phyloP scores from a whole-genome alignment of 2,797 vertebrate genomes.

The Remorina albescens region DNA sequence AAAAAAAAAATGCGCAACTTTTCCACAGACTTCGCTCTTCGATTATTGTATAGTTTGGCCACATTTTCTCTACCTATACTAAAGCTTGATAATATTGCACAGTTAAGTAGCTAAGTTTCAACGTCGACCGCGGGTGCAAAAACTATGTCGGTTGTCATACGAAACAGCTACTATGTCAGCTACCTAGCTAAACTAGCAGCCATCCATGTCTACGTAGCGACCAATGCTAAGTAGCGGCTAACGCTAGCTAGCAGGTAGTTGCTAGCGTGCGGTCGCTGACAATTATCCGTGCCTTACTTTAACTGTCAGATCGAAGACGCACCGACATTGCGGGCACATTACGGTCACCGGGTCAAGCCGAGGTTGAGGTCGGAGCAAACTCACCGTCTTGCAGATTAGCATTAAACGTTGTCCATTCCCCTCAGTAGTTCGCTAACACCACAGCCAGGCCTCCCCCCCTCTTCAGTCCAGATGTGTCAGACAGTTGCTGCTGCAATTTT shows the following conservation, averaged over 20 bases:
- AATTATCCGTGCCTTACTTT: constrained; percentile 32
- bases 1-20: constrained; percentile 34
- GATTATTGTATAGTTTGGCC: background rate
- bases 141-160: constrained; percentile 65
- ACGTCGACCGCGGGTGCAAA: constrained; percentile 33
- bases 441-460: constrained; percentile 85
- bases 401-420: constrained; percentile 85
- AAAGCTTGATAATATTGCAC: background rate
- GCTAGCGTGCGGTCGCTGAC: constrained; percentile 48
- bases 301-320: constrained; percentile 14
- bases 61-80: background rate
- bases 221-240: constrained; percentile 56
- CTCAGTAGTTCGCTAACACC: constrained; percentile 78
- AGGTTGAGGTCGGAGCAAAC: constrained; percentile 32
- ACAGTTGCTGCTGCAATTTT: constrained; percentile 85
- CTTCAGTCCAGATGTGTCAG: constrained; percentile 85
- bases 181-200: constrained; percentile 41
- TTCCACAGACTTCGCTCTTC: constrained; percentile 1
- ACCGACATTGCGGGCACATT: constrained; percentile 1
- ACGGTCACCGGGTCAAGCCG: constrained; percentile 5
- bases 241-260: constrained; percentile 49
- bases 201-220: constrained; percentile 1
- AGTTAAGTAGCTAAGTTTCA: background rate
- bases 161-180: constrained; percentile 45
- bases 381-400: constrained; percentile 81